Percentiles rank a stretch among this genome's conserved stretches.
Conservation (phyloP, 2,113 vertebrate genomes). For the Nothocercus nigrocapillus region DNA sequence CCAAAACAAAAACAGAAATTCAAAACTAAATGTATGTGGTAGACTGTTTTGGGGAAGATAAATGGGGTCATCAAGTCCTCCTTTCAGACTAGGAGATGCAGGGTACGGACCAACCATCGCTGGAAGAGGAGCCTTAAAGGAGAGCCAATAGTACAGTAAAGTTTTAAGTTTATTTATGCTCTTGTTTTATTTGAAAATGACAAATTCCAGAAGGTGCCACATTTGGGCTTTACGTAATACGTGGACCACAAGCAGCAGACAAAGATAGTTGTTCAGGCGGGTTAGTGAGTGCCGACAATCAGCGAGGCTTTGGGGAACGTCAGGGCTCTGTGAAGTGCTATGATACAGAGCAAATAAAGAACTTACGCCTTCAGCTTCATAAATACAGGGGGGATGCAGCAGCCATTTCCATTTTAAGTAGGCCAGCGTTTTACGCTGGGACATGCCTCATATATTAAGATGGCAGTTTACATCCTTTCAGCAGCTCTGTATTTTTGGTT, state of each 20-base stretch:
- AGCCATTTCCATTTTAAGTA: constrained; percentile 58
- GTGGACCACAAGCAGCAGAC: background rate
- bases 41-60: background rate
- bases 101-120: background rate
- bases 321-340: background rate
- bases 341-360: constrained; percentile 39
- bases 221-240: background rate
- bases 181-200: background rate
- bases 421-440: constrained; percentile 40
- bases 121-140: background rate
- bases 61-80: background rate
- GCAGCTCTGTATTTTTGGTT: constrained; percentile 50
- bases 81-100: background rate
- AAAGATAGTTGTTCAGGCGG: background rate
- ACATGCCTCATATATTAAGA: constrained; percentile 49
- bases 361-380: constrained; percentile 8
- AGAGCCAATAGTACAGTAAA: background rate
- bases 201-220: background rate
- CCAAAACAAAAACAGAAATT: background rate
- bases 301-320: background rate
- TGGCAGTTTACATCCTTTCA: constrained; percentile 14
- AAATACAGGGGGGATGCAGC: constrained; percentile 14
- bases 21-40: background rate
- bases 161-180: background rate
- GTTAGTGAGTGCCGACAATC: background rate